These are phyloP conservation scores for Narcine bancroftii DNA, from an alignment of 2,113 vertebrate genomes.

Conservation along the genomic window DNA sequence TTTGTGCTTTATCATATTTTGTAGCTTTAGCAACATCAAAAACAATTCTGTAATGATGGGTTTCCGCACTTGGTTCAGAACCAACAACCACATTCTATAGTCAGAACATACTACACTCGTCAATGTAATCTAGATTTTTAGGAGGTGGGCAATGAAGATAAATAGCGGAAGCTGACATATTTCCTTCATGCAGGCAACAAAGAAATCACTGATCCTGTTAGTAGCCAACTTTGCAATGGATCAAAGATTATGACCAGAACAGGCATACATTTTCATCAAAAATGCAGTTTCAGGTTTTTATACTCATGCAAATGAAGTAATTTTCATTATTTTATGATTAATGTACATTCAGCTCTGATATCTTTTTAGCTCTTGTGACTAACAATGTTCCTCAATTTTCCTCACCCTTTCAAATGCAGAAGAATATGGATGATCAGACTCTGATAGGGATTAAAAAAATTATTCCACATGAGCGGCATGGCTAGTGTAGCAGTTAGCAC, in stretches of 20 bases:
- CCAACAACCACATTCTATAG: neutral
- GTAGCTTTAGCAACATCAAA: neutral
- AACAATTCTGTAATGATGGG: neutral
- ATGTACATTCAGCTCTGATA: neutral
- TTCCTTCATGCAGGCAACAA: too few species aligned
- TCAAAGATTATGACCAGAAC: neutral
- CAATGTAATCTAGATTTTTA: too few species aligned
- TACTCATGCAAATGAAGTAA: neutral
- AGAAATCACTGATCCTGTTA: too few species aligned
- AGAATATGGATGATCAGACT: too few species aligned
- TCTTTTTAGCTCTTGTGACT: too few species aligned
- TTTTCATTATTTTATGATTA: neutral
- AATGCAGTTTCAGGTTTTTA: neutral
- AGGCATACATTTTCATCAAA: neutral
- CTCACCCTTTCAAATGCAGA: too few species aligned
- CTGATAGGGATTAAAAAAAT: too few species aligned
- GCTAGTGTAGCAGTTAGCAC: too few species aligned
- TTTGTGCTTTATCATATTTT: neutral
- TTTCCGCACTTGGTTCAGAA: neutral
- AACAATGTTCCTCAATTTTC: neutral
- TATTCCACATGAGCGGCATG: too few species aligned
- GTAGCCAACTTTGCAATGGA: too few species aligned
- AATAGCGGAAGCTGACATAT: neutral
- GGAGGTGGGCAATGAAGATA: neutral
- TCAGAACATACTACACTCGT: neutral